Base-by-base conservation (phyloP, 1,140 invertebrate genomes). In the Heliconius eleuchia region DNA sequence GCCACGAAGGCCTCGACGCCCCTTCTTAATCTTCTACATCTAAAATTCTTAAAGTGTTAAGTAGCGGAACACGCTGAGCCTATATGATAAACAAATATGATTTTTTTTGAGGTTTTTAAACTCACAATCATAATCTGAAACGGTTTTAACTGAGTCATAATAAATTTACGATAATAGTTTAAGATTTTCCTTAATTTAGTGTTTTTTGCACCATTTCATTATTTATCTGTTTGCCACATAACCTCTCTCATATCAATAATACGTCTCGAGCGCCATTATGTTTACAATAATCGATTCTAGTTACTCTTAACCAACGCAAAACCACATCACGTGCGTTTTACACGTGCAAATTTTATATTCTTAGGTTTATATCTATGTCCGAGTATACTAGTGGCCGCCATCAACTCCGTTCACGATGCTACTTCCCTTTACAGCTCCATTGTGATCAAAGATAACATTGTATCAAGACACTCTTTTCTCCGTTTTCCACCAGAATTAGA, bases 211-310 rank as follows among this genome's bases (percentile, higher is more conserved):
- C 2, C 23, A 27, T 66, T 27, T 30, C 23, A 66, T 9, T 1
- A 27, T 27, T n/a, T 57, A 66, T 66, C 57, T 66, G 23, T 30
- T 8, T 30, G 23, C 57, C 57, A 66, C 23, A 66, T 66, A 66
- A 66, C 57, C 57, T 66, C 30, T 66, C 57, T 4, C 57, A 66
- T 66, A 30, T 66, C 9, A 66, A 66, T 66, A 66, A 27, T 66
- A 27, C 11, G n/a, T 30, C 57, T 30, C 57, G 19, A 60, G 57
- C n/a, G 19, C 19, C 13, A 66, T n/a, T n/a, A 27, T 66, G 57
- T 66, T 27, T 66, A 66, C 57, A 66, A 66, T 66, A 27, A 66
- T 66, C 57, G 57, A 66, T 27, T 66, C 57, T 66, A 30, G 57
- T 66, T 66, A 66, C 11, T 30, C 23, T 66, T 27, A 3, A 66